These are phyloP conservation scores for Tyrophagus putrescentiae DNA, from an alignment of 1,140 invertebrate species.

Conservation along the genomic window DNA sequence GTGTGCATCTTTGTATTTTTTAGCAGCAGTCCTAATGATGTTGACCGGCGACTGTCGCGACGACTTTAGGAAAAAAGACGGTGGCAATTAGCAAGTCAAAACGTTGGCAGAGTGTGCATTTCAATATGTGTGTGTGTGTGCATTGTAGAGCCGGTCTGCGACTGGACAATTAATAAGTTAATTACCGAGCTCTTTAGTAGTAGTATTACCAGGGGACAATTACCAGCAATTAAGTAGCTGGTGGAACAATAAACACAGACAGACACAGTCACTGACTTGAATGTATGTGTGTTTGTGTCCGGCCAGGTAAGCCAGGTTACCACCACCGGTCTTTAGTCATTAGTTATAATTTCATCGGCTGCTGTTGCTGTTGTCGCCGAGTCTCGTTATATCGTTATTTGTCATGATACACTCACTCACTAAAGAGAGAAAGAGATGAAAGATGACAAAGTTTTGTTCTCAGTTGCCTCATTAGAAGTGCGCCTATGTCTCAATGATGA, in stretches of 20 bases:
- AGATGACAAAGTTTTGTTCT: too few species aligned
- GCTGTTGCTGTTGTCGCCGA: background rate
- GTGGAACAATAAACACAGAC: too few species aligned
- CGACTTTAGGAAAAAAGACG: background rate
- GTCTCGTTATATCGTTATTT: conserved; percentile 12
- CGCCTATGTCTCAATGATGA: too few species aligned
- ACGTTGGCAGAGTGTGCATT: background rate
- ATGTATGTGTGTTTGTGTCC: too few species aligned
- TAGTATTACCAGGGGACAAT: too few species aligned
- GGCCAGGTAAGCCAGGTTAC: too few species aligned
- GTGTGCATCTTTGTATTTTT: background rate
- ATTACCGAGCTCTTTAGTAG: too few species aligned
- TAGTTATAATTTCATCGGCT: background rate
- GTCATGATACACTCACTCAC: conserved; percentile 7
- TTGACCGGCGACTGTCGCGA: background rate
- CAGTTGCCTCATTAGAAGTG: too few species aligned
- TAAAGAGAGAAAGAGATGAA: background rate
- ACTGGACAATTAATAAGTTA: conserved; percentile 5
- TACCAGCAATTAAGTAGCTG: background rate
- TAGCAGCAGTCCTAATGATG: too few species aligned
- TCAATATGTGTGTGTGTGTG: too few species aligned
- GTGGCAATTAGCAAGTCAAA: conserved; percentile 3
- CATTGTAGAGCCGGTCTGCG: too few species aligned
- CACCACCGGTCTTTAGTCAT: background rate
- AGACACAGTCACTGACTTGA: too few species aligned